Percentiles rank a stretch among this genome's conserved stretches.
phyloP scores from a whole-genome alignment of 2,888 invertebrate species.

The Sipha maydis region DNA sequence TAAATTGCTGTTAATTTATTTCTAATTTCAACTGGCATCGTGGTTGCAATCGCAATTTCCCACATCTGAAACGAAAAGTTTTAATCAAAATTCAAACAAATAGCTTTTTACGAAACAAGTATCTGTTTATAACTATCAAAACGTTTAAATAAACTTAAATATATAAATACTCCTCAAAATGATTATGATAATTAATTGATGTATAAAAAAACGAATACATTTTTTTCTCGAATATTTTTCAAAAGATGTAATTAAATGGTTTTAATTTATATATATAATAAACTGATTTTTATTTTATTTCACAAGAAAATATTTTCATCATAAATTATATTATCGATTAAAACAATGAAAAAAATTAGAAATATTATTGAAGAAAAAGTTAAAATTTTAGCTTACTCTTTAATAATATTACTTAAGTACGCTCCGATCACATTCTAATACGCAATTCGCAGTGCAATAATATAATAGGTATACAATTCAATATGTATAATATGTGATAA shows the following conservation, averaged over 20 bases:
- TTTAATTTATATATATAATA: neutral
- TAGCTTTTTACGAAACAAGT: neutral
- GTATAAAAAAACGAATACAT: neutral
- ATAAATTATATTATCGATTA: neutral
- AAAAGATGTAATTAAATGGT: neutral
- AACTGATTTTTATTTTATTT: too few species aligned
- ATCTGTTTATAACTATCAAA: too few species aligned
- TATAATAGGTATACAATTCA: too few species aligned
- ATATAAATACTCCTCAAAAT: neutral
- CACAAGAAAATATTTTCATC: neutral
- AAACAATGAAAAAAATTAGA: neutral
- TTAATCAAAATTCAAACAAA: neutral
- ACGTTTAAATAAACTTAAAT: neutral
- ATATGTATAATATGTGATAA: too few species aligned
- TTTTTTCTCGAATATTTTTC: neutral
- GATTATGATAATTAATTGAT: neutral
- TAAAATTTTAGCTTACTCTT: too few species aligned
- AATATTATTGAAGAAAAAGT: neutral
- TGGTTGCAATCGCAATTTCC: neutral
- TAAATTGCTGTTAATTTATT: neutral
- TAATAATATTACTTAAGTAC: too few species aligned
- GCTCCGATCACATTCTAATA: too few species aligned
- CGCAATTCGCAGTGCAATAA: too few species aligned
- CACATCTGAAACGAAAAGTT: slow-evolving; percentile 26
- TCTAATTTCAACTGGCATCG: neutral